A percentile compares a stretch with the other conserved stretches of the same genome.
Evolutionary conservation across 2,797 vertebrate species (phyloP).

Genomic region (Paramormyrops hopkinsi): DNA sequence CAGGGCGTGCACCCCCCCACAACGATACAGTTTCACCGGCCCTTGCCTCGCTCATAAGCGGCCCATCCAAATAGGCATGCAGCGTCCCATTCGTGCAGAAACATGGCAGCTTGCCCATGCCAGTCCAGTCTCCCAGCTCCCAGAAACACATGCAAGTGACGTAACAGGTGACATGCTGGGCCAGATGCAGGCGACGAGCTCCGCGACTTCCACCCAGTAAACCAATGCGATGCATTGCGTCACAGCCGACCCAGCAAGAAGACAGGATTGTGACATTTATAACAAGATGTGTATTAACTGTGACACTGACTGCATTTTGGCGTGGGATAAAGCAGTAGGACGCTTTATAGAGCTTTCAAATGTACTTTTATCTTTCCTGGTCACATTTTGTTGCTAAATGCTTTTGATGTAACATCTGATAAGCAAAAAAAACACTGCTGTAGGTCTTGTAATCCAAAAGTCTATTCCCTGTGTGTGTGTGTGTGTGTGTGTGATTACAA

Average conservation of each 20-base stretch:
- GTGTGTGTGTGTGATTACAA: neutral
- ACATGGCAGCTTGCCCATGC: neutral
- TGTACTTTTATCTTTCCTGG: neutral
- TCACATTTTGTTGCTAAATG: constrained; percentile 2
- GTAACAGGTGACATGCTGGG: neutral
- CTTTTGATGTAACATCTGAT: neutral
- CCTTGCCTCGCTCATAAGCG: neutral
- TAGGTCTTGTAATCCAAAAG: constrained; percentile 5
- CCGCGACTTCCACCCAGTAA: too few species aligned
- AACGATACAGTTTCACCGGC: neutral
- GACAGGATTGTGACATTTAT: neutral
- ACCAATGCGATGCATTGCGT: too few species aligned
- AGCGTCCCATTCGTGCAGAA: neutral
- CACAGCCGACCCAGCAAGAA: neutral
- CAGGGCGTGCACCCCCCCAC: neutral
- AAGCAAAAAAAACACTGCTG: neutral
- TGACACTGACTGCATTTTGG: neutral
- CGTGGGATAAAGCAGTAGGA: neutral
- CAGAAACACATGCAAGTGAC: neutral
- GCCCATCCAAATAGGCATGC: neutral
- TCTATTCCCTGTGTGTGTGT: neutral
- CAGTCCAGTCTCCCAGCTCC: neutral
- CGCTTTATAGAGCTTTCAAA: neutral
- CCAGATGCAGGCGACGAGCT: neutral
- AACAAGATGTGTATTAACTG: neutral